These are phyloP conservation scores for Camponotus fellah DNA, from an alignment of 2,888 invertebrate species.

Conservation along the genomic window DNA sequence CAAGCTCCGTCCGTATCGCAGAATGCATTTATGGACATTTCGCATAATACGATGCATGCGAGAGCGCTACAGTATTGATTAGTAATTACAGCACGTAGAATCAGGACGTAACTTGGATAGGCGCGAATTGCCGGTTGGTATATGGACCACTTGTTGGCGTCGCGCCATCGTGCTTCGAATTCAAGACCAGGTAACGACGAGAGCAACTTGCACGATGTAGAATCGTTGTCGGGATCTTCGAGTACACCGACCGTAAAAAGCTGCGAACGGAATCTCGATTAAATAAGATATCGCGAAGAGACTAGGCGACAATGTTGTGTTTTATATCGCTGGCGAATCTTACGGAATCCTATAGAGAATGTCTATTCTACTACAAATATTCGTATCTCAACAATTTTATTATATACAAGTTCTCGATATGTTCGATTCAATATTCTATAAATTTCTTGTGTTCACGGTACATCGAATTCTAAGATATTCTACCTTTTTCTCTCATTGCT, in stretches of 20 bases:
- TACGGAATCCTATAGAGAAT: background rate
- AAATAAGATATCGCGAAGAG: background rate
- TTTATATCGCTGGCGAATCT: background rate
- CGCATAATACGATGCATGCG: conserved; percentile 62
- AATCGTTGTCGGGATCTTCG: conserved; percentile 55
- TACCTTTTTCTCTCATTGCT: background rate
- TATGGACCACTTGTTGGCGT: conserved; percentile 85
- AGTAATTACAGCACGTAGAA: conserved; percentile 84
- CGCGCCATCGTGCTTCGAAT: conserved; percentile 81
- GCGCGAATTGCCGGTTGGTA: conserved; percentile 79
- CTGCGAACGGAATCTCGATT: conserved; percentile 57
- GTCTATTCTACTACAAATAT: background rate
- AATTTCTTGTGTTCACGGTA: background rate
- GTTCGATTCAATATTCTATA: too few relatives aligned
- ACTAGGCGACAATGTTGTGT: background rate
- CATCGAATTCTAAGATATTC: background rate
- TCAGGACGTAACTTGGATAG: conserved; percentile 78
- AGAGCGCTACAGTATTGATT: conserved; percentile 80
- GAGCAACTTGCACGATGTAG: conserved; percentile 60
- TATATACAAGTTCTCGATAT: background rate
- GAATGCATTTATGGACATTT: conserved; percentile 72
- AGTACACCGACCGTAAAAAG: conserved; percentile 55
- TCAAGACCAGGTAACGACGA: conserved; percentile 73
- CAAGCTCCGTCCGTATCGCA: conserved; percentile 70
- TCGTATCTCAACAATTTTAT: background rate